phyloP scores from a whole-genome alignment of 2,797 vertebrate species.

The Schizothorax lantsangensis region DNA sequence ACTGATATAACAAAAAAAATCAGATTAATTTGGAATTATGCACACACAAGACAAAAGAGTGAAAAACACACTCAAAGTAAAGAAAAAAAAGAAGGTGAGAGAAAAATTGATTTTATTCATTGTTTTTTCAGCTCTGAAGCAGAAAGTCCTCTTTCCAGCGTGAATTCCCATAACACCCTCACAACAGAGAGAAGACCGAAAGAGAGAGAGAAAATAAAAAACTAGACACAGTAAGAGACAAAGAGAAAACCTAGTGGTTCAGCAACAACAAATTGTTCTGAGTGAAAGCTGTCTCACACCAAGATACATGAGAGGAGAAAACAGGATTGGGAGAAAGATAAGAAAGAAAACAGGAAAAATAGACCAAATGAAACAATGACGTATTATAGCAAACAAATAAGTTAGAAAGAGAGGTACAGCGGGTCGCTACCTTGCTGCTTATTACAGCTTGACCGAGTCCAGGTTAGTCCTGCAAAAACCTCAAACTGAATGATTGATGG shows the following conservation, averaged over 20 bases:
- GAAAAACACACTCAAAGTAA: constrained; percentile 32
- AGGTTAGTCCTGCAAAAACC: background rate
- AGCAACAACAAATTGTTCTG: constrained; percentile 38
- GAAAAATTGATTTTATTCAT: constrained; percentile 45
- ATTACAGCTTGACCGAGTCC: background rate
- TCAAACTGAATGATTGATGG: constrained; percentile 12
- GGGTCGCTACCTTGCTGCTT: background rate
- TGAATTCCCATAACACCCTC: constrained; percentile 52
- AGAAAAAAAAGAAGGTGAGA: constrained; percentile 11
- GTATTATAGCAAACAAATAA: background rate
- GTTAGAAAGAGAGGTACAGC: background rate
- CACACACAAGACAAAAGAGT: constrained; percentile 17
- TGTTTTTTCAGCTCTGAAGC: constrained; percentile 55
- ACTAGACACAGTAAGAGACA: constrained; percentile 31
- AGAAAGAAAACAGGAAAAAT: constrained; percentile 17
- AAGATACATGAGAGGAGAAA: constrained; percentile 13
- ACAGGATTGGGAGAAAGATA: constrained; percentile 10
- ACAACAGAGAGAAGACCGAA: constrained; percentile 41
- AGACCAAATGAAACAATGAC: background rate
- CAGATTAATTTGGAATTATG: constrained; percentile 15
- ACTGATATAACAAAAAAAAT: background rate
- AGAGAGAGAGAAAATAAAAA: constrained; percentile 27
- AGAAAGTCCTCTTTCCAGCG: constrained; percentile 45
- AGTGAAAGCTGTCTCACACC: constrained; percentile 26
- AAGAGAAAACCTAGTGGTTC: constrained; percentile 34